Evolutionary conservation across 2,113 vertebrate species (phyloP).

Genomic region (Chloebia gouldiae): DNA sequence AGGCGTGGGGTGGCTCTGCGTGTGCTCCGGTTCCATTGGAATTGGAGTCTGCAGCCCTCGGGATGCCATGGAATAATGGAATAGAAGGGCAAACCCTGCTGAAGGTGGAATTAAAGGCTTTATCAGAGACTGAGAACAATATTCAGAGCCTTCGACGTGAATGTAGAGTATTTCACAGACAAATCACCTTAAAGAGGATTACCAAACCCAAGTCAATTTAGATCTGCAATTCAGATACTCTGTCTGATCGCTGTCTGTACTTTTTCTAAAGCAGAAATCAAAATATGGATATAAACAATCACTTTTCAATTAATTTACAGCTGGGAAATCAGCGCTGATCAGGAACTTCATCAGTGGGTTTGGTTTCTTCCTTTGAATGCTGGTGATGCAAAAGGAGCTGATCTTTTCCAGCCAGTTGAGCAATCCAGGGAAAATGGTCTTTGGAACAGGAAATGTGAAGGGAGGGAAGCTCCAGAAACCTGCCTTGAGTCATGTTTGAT

Average conservation of each 20-base stretch:
- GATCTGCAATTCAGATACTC: not conserved
- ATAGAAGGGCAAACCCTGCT: not conserved
- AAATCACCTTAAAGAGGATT: slow-evolving; percentile 10
- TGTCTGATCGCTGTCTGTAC: not conserved
- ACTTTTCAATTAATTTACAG: not conserved
- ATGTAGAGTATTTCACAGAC: not conserved
- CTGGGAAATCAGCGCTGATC: not conserved
- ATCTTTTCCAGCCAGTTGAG: not conserved
- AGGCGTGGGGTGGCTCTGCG: fast-evolving
- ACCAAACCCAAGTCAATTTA: not conserved
- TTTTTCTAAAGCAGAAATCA: not conserved
- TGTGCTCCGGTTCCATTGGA: not conserved
- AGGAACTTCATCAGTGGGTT: not conserved
- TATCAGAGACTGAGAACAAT: not conserved
- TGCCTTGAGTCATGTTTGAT: slow-evolving; percentile 9
- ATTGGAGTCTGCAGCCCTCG: not conserved
- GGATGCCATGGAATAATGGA: not conserved
- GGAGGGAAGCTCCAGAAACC: slow-evolving; percentile 28
- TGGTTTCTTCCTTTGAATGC: not conserved
- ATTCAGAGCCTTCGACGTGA: not conserved
- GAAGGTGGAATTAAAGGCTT: not conserved
- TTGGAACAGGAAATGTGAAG: not conserved
- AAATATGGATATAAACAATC: not conserved
- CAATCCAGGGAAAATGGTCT: not conserved
- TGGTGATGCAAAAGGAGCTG: not conserved